Conservation (phyloP, 53 echinoderm and acorn worm genomes). For the Echinarachnius parma region DNA sequence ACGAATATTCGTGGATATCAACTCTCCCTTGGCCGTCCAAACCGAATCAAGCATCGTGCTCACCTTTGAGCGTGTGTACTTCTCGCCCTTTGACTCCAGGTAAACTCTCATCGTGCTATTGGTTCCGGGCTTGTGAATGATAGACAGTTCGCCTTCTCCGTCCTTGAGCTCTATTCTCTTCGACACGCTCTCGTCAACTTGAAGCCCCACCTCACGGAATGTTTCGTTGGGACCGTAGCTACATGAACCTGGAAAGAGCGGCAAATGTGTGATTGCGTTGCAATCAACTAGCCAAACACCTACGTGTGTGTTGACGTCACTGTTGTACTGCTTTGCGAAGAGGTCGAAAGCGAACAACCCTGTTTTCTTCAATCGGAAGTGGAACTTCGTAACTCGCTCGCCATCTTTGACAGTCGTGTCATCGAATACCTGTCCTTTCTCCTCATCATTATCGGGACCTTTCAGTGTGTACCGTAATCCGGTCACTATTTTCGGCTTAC, state of each 20-base stretch:
- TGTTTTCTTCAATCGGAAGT: not conserved
- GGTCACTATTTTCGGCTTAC: not conserved
- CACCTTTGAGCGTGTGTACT: not conserved
- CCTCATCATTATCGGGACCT: not conserved
- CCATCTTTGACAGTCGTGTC: not conserved
- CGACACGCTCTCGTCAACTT: not conserved
- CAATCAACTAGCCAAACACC: conserved; percentile 15
- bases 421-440: conserved; percentile 1
- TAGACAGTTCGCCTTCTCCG: conserved; percentile 18
- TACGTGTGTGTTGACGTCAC: not conserved
- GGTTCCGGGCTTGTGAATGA: conserved; percentile 7
- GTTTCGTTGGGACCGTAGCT: not conserved
- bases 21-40: not conserved
- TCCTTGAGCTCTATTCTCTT: conserved; percentile 1
- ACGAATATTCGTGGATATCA: not conserved
- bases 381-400: not conserved
- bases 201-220: conserved; percentile 12
- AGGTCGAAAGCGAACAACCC: conserved; percentile 23
- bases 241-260: not conserved
- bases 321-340: conserved; percentile 1
- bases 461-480: not conserved
- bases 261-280: not conserved
- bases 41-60: not conserved
- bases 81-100: not conserved
- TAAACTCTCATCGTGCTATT: not conserved